Evolutionary conservation across 2,888 invertebrate genomes (phyloP).

Genomic region (Eupithecia pulchellata): DNA sequence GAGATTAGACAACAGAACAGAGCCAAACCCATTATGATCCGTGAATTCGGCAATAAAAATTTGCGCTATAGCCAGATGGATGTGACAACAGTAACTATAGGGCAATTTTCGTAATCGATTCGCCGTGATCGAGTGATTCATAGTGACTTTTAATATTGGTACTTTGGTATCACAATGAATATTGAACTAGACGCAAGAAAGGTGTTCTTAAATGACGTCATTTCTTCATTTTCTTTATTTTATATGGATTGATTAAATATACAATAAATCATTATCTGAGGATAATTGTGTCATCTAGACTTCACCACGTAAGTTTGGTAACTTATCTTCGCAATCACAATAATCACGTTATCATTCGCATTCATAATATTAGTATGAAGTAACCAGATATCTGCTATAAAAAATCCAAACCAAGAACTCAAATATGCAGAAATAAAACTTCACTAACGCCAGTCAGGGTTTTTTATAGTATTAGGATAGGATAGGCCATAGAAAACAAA

Average conservation of each 20-base stretch:
- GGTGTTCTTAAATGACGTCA: too few species aligned
- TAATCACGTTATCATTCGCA: background rate
- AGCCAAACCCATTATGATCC: slow-evolving; percentile 27
- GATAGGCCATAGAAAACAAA: too few species aligned
- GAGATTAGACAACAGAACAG: background rate
- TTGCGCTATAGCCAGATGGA: slow-evolving; percentile 50
- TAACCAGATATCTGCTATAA: background rate
- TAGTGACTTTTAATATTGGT: slow-evolving; percentile 29
- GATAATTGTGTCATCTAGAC: too few species aligned
- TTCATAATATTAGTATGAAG: background rate
- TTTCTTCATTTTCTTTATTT: too few species aligned
- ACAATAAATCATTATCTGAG: too few species aligned
- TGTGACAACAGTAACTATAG: slow-evolving; percentile 51
- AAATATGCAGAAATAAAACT: background rate
- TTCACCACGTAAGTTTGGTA: background rate
- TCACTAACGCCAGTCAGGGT: too few species aligned
- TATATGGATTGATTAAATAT: too few species aligned
- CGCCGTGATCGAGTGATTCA: slow-evolving; percentile 52
- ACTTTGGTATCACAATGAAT: background rate
- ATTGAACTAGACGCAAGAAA: too few species aligned
- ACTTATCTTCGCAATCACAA: background rate
- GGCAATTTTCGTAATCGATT: slow-evolving; percentile 63
- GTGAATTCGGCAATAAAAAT: slow-evolving; percentile 43
- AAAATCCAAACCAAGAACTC: background rate
- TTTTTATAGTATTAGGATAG: too few species aligned